phyloP scores from a whole-genome alignment of 2,888 invertebrate species.

The Caprella mutica region DNA sequence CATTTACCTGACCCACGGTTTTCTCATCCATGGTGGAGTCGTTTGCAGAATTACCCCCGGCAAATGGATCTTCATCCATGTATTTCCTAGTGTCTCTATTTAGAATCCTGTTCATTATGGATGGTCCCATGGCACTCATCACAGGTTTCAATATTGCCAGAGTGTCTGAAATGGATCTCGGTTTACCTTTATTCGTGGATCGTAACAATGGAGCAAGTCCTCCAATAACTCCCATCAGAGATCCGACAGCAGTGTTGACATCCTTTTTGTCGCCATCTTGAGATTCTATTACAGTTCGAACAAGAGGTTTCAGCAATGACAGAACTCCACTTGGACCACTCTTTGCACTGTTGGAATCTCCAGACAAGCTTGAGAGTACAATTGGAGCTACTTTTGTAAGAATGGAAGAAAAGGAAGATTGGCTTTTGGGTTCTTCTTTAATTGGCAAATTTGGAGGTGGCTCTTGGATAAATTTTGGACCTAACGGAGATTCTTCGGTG shows the following conservation, averaged over 20 bases:
- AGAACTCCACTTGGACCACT: neutral
- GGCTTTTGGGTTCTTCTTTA: neutral
- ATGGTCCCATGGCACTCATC: neutral
- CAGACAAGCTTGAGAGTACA: no score
- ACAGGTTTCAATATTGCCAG: conserved; percentile 1
- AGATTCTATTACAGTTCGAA: neutral
- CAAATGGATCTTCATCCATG: neutral
- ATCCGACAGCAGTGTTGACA: neutral
- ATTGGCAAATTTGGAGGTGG: neutral
- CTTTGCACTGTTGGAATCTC: no score
- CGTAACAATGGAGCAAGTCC: neutral
- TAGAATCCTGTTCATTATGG: conserved; percentile 1
- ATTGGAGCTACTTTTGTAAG: no score
- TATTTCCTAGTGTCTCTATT: neutral
- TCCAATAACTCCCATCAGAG: neutral
- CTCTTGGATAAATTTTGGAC: conserved; percentile 4
- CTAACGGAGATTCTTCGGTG: no score
- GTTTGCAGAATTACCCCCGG: no score
- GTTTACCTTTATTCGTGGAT: neutral
- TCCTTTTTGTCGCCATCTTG: conserved; percentile 1
- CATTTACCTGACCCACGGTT: conserved; percentile 6
- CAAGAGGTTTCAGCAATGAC: neutral
- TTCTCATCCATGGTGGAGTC: conserved; percentile 8
- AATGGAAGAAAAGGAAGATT: no score
- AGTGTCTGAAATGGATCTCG: neutral